Conservation (phyloP, 2,113 vertebrate genomes). For the Bambusicola thoracicus region DNA sequence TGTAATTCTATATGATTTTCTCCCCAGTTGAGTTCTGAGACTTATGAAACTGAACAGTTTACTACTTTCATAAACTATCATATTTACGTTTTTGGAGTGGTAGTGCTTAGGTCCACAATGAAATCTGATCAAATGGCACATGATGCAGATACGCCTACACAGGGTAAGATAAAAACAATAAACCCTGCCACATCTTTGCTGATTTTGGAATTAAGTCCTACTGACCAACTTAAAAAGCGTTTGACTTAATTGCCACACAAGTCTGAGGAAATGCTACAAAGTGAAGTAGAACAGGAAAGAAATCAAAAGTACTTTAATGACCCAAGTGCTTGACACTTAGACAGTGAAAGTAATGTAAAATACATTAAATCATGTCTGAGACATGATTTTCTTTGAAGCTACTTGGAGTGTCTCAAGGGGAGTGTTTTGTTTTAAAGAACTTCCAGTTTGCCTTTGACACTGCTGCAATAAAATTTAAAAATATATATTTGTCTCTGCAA, state of each 20-base stretch:
- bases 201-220: not conserved
- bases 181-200: not conserved
- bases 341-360: slow-evolving; percentile 15
- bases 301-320: not conserved
- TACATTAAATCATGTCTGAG: not conserved
- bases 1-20: not conserved
- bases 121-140: not conserved
- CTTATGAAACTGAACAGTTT: not conserved
- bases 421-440: not conserved
- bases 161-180: not conserved
- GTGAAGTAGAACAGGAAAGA: not conserved
- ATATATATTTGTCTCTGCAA: not conserved
- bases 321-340: not conserved
- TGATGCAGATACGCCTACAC: not conserved
- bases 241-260: not conserved
- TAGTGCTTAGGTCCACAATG: not conserved
- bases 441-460: slow-evolving; percentile 10
- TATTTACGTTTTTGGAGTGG: not conserved
- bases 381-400: not conserved
- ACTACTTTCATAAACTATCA: not conserved
- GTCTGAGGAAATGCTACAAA: not conserved
- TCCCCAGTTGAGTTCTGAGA: not conserved
- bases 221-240: not conserved
- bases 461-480: not conserved
- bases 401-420: not conserved